Conservation (phyloP, 2,888 invertebrate genomes). For the Myopa tessellatipennis region DNA sequence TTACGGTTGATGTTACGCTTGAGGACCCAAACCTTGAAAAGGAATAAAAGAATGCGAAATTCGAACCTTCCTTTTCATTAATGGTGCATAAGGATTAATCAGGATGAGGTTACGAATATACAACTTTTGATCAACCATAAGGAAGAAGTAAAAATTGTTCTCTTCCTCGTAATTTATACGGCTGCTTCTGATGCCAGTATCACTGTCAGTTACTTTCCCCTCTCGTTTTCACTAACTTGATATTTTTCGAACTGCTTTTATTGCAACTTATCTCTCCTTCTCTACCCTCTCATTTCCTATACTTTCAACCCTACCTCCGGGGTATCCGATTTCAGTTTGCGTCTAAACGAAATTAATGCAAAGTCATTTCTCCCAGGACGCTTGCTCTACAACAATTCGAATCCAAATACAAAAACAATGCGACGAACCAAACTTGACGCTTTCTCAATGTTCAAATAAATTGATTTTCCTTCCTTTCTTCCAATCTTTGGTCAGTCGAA, state of each 20-base stretch:
- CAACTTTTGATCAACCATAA: too few species aligned
- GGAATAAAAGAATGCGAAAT: too few species aligned
- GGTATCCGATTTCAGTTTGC: slow-evolving; percentile 16
- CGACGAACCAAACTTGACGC: neutral
- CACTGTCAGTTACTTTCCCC: neutral
- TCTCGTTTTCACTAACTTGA: neutral
- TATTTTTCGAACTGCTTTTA: neutral
- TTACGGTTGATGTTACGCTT: too few species aligned
- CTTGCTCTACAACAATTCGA: neutral
- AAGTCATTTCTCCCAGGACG: slow-evolving; percentile 1
- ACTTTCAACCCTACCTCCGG: neutral
- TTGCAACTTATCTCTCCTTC: neutral
- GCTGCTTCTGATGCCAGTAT: neutral
- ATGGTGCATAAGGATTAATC: too few species aligned
- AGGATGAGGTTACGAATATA: too few species aligned
- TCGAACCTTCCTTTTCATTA: too few species aligned
- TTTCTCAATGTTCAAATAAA: neutral
- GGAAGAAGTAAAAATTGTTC: neutral
- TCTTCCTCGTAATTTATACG: neutral
- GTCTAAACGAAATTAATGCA: slow-evolving; percentile 23
- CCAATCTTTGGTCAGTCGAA: neutral
- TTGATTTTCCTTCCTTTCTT: slow-evolving; percentile 20
- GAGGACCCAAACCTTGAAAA: too few species aligned
- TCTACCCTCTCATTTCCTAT: slow-evolving; percentile 14
- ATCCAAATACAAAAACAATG: neutral